Conservation (phyloP, 2,113 vertebrate genomes). For the Probosciger aterrimus region DNA sequence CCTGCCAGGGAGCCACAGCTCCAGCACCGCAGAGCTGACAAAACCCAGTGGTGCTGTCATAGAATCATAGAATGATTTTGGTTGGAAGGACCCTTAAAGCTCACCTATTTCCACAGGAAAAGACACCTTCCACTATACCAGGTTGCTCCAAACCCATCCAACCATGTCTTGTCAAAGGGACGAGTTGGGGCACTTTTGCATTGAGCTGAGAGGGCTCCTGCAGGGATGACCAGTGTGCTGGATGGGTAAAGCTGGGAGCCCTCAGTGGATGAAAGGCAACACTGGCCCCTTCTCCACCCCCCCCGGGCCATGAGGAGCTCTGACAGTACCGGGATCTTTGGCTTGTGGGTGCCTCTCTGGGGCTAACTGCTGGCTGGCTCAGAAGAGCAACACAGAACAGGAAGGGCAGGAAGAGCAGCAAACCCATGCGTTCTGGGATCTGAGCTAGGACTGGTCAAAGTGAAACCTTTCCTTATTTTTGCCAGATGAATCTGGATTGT, state of each 20-base stretch:
- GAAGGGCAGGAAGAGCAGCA: neutral
- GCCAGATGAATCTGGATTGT: neutral
- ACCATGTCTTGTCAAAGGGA: neutral
- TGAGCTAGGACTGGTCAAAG: neutral
- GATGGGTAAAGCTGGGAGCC: neutral
- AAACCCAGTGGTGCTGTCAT: too few species aligned
- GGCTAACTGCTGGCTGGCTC: neutral
- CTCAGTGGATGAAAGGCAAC: neutral
- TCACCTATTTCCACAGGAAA: neutral
- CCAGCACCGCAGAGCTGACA: neutral
- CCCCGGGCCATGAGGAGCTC: neutral
- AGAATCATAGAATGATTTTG: neutral
- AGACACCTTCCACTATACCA: neutral
- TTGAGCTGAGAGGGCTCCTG: neutral
- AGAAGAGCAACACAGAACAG: neutral
- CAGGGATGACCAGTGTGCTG: neutral
- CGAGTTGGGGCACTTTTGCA: fast-evolving
- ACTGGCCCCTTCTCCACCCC: fast-evolving
- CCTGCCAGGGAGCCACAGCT: neutral
- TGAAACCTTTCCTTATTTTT: conserved; percentile 4
- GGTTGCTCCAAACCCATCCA: neutral
- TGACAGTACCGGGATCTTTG: fast-evolving
- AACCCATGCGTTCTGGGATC: fast-evolving
- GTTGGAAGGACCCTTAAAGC: neutral
- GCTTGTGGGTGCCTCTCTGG: fast-evolving